A percentile compares a stretch with the other conserved stretches of the same genome.
Conservation (phyloP, 2,888 invertebrate species). For the Andrena praecox region DNA sequence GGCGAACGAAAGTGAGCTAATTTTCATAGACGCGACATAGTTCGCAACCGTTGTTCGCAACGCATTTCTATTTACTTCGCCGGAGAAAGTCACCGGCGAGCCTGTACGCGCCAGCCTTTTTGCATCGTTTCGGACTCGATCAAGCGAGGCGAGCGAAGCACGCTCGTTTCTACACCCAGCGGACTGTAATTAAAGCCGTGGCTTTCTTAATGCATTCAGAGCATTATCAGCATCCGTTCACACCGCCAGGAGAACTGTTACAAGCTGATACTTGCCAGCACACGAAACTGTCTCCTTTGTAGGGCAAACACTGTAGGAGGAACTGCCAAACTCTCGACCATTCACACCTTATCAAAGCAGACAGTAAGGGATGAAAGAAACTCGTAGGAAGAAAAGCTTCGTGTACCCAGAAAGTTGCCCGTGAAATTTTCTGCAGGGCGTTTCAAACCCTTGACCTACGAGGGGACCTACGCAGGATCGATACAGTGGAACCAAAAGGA, state of each 20-base stretch:
- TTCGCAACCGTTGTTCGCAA: constrained; percentile 21
- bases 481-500: constrained; percentile 22
- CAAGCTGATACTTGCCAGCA: not conserved
- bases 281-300: not conserved
- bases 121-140: constrained; percentile 55
- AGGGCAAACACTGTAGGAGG: not conserved
- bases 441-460: constrained; percentile 26
- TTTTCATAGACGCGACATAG: constrained; percentile 64
- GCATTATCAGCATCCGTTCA: constrained; percentile 2
- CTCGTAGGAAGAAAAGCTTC: too few relatives aligned
- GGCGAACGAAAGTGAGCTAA: constrained; percentile 62
- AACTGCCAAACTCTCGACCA: too few relatives aligned
- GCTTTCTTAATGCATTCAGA: constrained; percentile 12
- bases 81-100: constrained; percentile 63
- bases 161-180: constrained; percentile 2
- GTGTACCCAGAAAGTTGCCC: too few relatives aligned
- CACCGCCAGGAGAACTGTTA: not conserved
- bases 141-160: constrained; percentile 34
- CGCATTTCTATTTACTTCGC: constrained; percentile 69
- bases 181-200: constrained; percentile 29
- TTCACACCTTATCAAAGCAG: too few relatives aligned
- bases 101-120: constrained; percentile 34
- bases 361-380: too few relatives aligned
- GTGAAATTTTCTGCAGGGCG: too few relatives aligned
- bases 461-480: constrained; percentile 15